Base-by-base conservation (phyloP, 2,797 vertebrate species). In the Tokudaia muenninki region DNA sequence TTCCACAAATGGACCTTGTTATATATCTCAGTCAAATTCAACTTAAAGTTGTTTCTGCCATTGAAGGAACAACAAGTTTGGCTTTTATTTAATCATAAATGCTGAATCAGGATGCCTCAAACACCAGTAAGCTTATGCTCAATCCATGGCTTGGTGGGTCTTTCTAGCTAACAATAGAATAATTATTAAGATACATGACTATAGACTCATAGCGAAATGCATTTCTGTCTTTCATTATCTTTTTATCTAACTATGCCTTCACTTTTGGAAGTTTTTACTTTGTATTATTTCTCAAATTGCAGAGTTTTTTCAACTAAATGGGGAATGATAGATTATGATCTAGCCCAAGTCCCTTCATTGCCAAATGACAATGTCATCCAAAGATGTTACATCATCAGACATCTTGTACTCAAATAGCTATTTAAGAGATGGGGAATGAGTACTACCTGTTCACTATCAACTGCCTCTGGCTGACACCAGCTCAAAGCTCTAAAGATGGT, bases 191-290 rank as follows among this genome's bases (percentile, higher is more conserved):
- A 55, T 16, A 87, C 1, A 4, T 70, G 24, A 37, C 12, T 87
- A 50, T 55, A 47, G 63, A 70, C 50, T 14, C 21, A 50, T 22
- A 70, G 6, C 21, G n/a, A 70, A 52, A 72, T 50, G 65, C 21
- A 26, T 26, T 37, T 72, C 65, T 70, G 19, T 26, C 47, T 87
- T 72, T 37, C 16, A 16, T 37, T 41, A 67, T 84, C 4, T 22
- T 95, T 87, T 86, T n/a, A 37, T 52, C 6, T 87, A 94, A 94
- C 61, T 92, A 52, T 29, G 0, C 0, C 6, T 88, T 92, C 52
- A 90, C 5, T 94, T 95, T 87, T 94, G 37, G 17, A 95, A 65
- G 17, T 82, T 24, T 92, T 29, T 7, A 34, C 1, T 93, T 93
- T 92, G 21, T 59, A 41, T 83, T 91, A 29, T 89, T 81, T 57